These are phyloP conservation scores for Megalopta genalis DNA, from an alignment of 1,140 invertebrate species.

Conservation along the genomic window DNA sequence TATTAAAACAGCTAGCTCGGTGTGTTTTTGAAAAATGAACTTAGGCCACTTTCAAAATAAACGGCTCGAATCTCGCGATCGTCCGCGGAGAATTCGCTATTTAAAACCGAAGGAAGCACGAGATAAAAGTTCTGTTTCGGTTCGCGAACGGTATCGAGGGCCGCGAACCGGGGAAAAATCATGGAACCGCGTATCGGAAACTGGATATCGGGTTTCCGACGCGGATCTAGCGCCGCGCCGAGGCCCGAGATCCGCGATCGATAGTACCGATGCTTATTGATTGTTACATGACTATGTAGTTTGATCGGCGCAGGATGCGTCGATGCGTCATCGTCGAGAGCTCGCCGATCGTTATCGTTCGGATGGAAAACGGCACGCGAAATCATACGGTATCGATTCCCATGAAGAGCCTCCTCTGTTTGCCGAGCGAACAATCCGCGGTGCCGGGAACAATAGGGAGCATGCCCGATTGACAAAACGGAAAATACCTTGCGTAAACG, in stretches of 20 bases:
- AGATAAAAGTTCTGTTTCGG: too few species aligned
- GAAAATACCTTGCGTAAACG: constrained; percentile 32
- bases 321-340: constrained; percentile 37
- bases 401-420: constrained; percentile 2
- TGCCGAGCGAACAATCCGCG: constrained; percentile 12
- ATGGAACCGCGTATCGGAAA: too few species aligned
- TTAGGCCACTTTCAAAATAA: too few species aligned
- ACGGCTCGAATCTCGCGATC: too few species aligned
- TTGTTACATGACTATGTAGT: constrained; percentile 2
- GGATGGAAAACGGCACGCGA: constrained; percentile 7
- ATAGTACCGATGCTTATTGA: neutral
- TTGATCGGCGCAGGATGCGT: neutral
- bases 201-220: too few species aligned
- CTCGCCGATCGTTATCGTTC: constrained; percentile 45
- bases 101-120: too few species aligned
- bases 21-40: too few species aligned
- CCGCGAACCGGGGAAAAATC: too few species aligned
- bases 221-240: too few species aligned
- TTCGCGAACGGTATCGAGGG: too few species aligned
- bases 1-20: too few species aligned
- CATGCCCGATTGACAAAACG: constrained; percentile 14
- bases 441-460: constrained; percentile 5
- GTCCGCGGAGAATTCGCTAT: too few species aligned
- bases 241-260: neutral
- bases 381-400: constrained; percentile 36